phyloP scores from a whole-genome alignment of 2,888 invertebrate species.

The Linnaemya tessellans region DNA sequence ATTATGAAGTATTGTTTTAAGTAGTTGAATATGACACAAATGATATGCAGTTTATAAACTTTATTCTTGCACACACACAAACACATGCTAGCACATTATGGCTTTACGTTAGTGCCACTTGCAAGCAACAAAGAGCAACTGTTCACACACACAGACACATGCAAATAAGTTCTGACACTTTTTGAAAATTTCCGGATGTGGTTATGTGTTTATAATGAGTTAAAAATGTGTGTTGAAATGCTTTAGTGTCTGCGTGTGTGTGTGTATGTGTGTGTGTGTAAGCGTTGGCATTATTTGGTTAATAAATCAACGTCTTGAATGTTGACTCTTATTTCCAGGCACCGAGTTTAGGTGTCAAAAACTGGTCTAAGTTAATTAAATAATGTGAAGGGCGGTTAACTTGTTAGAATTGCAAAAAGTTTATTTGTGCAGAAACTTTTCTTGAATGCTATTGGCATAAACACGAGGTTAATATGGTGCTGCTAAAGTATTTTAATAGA shows the following conservation, averaged over 20 bases:
- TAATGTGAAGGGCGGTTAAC: not conserved
- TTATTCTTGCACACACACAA: constrained; percentile 23
- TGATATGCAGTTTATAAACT: constrained; percentile 70
- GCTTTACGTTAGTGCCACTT: constrained; percentile 9
- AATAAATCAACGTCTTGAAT: constrained; percentile 73
- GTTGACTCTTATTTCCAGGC: constrained; percentile 67
- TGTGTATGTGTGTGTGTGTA: not conserved
- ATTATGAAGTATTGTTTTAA: constrained; percentile 69
- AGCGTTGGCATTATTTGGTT: constrained; percentile 19
- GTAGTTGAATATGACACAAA: constrained; percentile 67
- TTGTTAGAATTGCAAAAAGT: not conserved
- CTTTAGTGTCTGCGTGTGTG: not conserved
- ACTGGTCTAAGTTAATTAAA: constrained; percentile 63
- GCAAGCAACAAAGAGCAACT: constrained; percentile 17
- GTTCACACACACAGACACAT: constrained; percentile 46
- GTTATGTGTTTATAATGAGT: constrained; percentile 58
- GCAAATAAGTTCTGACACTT: constrained; percentile 56
- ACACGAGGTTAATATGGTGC: no score
- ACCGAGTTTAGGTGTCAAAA: constrained; percentile 63
- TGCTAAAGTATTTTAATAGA: no score
- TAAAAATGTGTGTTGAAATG: not conserved
- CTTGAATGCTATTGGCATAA: no score
- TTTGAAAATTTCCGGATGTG: constrained; percentile 61
- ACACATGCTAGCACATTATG: not conserved
- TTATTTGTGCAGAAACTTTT: not conserved